Evolutionary conservation across 2,888 invertebrate genomes (phyloP).

Genomic region (Azorinus chamasolen): DNA sequence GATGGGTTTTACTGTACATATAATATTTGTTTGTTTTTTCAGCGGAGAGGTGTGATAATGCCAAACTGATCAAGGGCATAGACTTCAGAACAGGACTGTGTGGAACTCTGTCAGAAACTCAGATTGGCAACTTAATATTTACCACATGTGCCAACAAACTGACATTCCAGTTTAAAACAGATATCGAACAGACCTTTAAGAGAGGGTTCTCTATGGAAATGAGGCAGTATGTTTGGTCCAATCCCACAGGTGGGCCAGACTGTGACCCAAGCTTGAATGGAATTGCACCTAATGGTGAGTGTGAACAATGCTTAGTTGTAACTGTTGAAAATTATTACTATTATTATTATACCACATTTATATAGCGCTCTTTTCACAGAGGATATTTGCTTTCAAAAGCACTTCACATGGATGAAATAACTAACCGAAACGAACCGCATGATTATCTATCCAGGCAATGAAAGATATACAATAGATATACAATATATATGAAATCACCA

Average conservation of each 20-base stretch:
- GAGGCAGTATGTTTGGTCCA: slow-evolving; percentile 53
- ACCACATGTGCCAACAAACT: slow-evolving; percentile 60
- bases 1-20: too few species aligned
- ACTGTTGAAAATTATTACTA: too few species aligned
- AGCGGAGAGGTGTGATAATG: slow-evolving; percentile 63
- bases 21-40: slow-evolving; percentile 8
- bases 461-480: too few species aligned
- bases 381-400: too few species aligned
- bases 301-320: too few species aligned
- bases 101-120: slow-evolving; percentile 51
- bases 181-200: slow-evolving; percentile 21
- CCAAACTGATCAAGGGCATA: slow-evolving; percentile 59
- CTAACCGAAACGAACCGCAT: too few species aligned
- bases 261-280: slow-evolving; percentile 60
- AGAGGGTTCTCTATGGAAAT: slow-evolving; percentile 51
- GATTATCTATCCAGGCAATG: too few species aligned
- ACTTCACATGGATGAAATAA: too few species aligned
- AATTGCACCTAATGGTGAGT: slow-evolving; percentile 51
- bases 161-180: slow-evolving; percentile 60
- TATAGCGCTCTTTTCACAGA: too few species aligned
- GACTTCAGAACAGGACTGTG: slow-evolving; percentile 56
- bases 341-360: too few species aligned
- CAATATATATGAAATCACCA: too few species aligned
- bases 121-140: slow-evolving; percentile 44
- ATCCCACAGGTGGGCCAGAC: slow-evolving; percentile 63